phyloP scores from a whole-genome alignment of 2,113 vertebrate species.

The Amblyornis subalaris region DNA sequence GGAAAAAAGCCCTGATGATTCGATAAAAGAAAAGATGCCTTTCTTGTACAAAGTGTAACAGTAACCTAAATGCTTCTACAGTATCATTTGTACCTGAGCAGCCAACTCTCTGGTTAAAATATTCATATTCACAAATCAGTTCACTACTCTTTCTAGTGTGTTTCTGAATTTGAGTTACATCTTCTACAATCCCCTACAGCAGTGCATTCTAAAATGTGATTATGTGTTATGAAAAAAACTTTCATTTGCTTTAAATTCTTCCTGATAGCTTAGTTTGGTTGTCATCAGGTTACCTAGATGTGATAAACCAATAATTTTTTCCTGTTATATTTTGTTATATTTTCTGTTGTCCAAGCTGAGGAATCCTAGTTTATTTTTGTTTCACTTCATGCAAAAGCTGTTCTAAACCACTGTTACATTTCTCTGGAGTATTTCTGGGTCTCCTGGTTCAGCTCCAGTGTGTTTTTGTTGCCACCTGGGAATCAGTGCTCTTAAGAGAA shows the following conservation, averaged over 20 bases:
- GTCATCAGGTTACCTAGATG: neutral
- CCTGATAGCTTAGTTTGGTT: neutral
- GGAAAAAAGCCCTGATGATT: neutral
- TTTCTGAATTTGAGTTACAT: neutral
- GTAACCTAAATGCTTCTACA: neutral
- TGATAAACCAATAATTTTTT: neutral
- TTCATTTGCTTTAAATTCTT: neutral
- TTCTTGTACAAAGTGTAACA: neutral
- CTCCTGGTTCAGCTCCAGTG: neutral
- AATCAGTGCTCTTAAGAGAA: neutral
- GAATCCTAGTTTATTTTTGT: neutral
- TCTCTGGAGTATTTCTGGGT: neutral
- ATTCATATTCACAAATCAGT: neutral
- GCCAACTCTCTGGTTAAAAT: neutral
- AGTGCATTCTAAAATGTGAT: neutral
- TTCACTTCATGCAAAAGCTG: rapidly evolving
- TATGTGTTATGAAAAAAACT: neutral
- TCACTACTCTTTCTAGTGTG: neutral
- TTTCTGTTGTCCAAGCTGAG: neutral
- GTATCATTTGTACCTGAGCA: neutral
- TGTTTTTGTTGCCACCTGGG: neutral
- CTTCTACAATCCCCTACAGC: neutral
- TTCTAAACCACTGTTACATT: neutral
- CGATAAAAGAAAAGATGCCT: neutral
- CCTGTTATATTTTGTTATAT: neutral